Base-by-base conservation (phyloP, 92 coral and sea anemone species). In the Galaxea fascicularis region DNA sequence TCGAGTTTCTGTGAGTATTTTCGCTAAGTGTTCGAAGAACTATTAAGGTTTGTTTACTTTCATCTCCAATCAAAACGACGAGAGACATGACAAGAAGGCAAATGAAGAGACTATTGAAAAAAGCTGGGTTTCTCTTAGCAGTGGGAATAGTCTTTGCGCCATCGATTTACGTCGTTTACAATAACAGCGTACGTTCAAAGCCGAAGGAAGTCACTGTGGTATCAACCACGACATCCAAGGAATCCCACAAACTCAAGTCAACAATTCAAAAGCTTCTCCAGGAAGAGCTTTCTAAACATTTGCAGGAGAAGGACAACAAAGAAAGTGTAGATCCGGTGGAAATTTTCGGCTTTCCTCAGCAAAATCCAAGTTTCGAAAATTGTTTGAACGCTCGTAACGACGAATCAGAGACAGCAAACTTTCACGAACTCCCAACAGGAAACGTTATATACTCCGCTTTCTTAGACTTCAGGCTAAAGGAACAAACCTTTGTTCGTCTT, bases 401-500 rank as follows among this genome's bases (percentile, higher is more conserved):
- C 49, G 57, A 59, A 24, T 21, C 29, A 24, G 5, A 22, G 30
- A 60, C 24, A 15, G 24, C 45, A 26, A 52, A 59, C 47, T 82
- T 82, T 56, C 25, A 82, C 69, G 86, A 82, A 69, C 53, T 56
- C 25, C 69, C 30, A 13, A 10, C 53, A 11, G 86, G 78, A 46
- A 70, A 52, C 47, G 70, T 82, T 4, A 41, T 86, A 2, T 69
- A 58, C 24, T 78, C 90, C 9, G 90, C 86, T 1, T 86, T 68
- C 39, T 49, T 78, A 6, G 90, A 86, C 67, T 65, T 57, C 52
- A 67, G 90, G 26, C 52, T 74, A 17, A 69, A 78, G 26, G 86
- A 59, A 10, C 83, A 86, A 29, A 63, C 79, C 9, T 86, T 78
- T 49, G 24, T 86, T 39, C 77, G 90, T 27, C 15, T 86, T n/a